Evolutionary conservation across 1,140 invertebrate genomes (phyloP).

Genomic region (Asbolus verrucosus): DNA sequence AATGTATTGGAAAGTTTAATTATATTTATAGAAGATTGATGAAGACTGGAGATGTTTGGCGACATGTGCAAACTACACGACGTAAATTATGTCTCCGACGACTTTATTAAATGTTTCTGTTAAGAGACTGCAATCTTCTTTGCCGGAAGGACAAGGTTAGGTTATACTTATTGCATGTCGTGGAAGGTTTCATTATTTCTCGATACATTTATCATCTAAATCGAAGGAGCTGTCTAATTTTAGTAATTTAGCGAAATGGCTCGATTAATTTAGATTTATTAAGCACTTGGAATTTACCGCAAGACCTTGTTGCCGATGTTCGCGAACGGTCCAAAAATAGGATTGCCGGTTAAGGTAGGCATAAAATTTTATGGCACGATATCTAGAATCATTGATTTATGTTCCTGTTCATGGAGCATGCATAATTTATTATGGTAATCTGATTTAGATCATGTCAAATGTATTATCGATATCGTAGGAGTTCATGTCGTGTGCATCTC

Average conservation of each 20-base stretch:
- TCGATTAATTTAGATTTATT: slow-evolving; percentile 7
- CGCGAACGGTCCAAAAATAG: not conserved
- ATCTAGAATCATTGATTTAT: slow-evolving; percentile 39
- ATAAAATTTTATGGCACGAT: slow-evolving; percentile 32
- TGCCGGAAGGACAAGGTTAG: not conserved
- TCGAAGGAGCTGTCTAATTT: not conserved
- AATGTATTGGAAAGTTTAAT: too few species aligned
- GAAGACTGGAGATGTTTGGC: not conserved
- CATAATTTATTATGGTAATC: slow-evolving; percentile 42
- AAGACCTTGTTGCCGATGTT: not conserved
- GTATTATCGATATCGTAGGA: slow-evolving; percentile 37
- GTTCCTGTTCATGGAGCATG: slow-evolving; percentile 24
- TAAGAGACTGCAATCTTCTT: not conserved
- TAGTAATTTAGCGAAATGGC: slow-evolving; percentile 10
- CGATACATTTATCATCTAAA: slow-evolving; percentile 12
- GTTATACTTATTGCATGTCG: slow-evolving; percentile 1
- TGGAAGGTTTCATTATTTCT: not conserved
- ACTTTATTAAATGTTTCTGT: slow-evolving; percentile 1
- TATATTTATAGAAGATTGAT: not conserved
- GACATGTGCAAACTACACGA: not conserved
- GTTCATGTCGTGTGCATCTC: slow-evolving; percentile 7
- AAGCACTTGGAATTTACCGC: not conserved
- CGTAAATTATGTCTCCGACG: slow-evolving; percentile 1
- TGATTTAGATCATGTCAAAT: slow-evolving; percentile 29
- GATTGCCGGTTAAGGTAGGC: not conserved